Evolutionary conservation across 2,888 invertebrate species (phyloP), one percentile per base, ranked within the genome.

Genomic region (Pandemis corylana): DNA sequence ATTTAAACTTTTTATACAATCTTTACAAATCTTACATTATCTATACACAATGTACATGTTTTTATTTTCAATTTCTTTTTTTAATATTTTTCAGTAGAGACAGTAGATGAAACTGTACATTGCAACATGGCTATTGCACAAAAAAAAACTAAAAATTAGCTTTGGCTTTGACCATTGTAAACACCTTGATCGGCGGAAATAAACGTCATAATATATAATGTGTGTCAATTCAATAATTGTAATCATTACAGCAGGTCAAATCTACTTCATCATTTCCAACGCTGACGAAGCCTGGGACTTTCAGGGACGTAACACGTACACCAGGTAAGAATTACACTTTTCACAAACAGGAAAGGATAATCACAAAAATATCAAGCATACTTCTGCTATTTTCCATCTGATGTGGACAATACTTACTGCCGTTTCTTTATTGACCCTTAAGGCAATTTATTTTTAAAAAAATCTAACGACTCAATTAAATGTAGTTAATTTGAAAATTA

Each of bases 111-210:
- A 87, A 89, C 92, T 92, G 90, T 93, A 94, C 93, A 94, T 90
- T 89, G 93, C 93, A 94, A 94, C 92, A 86, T 82, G 85, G 82
- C 87, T 93, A 94, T 93, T 94, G 94, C 94, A 94, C 94, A 90
- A 90, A 87, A 87, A 42, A 82, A 92, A 92, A 89, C 92, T 92
- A 91, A 89, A 90, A 85, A 91, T 89, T 91, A 93, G 90, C 94
- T 94, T 94, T 94, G 94, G 94, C 92, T 65, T 93, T 93, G 92
- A 90, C 90, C 88, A 90, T 92, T 90, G 91, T 80, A 87, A 90
- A 90, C 90, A 89, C 87, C 87, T 78, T 80, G 80, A 76, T 69
- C 76, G 85, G 87, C 85, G 79, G 84, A 85, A 85, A 84, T 85
- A 85, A 82, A 53, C 28, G 28, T 28, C 10, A 49, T 65, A 20